These are phyloP conservation scores for Mythimna albipuncta DNA, from an alignment of 2,888 invertebrate species.

Conservation along the genomic window DNA sequence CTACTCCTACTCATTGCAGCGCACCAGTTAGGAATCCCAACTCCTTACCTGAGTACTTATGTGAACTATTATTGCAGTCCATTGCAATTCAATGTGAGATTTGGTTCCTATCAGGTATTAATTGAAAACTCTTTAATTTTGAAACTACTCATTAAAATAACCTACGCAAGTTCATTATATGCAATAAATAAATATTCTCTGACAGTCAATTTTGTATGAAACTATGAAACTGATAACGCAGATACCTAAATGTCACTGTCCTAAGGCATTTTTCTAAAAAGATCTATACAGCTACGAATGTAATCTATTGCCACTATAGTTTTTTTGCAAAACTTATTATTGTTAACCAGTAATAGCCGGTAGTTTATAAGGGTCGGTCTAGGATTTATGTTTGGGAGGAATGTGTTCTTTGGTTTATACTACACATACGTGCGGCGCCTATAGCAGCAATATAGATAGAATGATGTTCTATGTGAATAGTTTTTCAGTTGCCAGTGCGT, in stretches of 20 bases:
- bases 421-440: too few relatives aligned
- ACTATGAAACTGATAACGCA: conserved; percentile 10
- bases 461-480: too few relatives aligned
- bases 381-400: too few relatives aligned
- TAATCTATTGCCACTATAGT: background rate
- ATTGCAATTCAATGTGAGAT: conserved; percentile 14
- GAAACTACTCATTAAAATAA: background rate
- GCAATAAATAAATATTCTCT: conserved; percentile 29
- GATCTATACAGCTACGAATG: conserved; percentile 55
- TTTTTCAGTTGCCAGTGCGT: too few relatives aligned
- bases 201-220: conserved; percentile 52
- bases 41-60: background rate
- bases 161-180: background rate
- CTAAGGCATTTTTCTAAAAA: conserved; percentile 6
- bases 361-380: too few relatives aligned
- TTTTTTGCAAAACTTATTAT: background rate
- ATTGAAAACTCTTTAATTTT: conserved; percentile 38
- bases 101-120: background rate
- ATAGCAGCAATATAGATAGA: too few relatives aligned
- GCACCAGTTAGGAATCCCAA: background rate
- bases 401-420: too few relatives aligned
- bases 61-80: conserved; percentile 9
- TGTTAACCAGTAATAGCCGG: too few relatives aligned
- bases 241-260: conserved; percentile 22
- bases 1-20: background rate